phyloP scores from a whole-genome alignment of 2,888 invertebrate species.

The Scaptodrosophila latifasciaeformis region DNA sequence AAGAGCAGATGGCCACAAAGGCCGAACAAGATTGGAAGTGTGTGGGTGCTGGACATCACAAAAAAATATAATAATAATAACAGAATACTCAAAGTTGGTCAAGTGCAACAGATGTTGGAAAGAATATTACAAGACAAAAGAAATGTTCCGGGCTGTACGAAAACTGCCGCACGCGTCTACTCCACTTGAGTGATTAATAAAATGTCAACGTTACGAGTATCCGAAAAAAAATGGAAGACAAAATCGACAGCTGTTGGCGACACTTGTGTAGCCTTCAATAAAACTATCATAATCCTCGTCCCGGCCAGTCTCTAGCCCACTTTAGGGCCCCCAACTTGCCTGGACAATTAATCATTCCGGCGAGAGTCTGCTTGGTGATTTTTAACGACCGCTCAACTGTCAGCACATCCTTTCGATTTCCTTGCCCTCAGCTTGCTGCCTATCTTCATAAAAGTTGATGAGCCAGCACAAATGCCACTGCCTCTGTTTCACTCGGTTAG shows the following conservation, averaged over 20 bases:
- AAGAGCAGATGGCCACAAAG: slow-evolving; percentile 24
- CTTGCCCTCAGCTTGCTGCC: slow-evolving; percentile 36
- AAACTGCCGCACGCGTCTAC: slow-evolving; percentile 7
- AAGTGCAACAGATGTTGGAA: slow-evolving; percentile 37
- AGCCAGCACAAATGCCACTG: slow-evolving; percentile 2
- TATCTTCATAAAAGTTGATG: slow-evolving; percentile 41
- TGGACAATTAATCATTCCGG: slow-evolving; percentile 65
- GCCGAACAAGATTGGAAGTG: too few species aligned
- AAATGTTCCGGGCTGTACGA: not conserved
- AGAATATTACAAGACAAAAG: slow-evolving; percentile 46
- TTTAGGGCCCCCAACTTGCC: not conserved
- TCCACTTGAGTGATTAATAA: slow-evolving; percentile 18
- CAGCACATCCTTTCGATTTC: slow-evolving; percentile 21
- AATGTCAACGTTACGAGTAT: slow-evolving; percentile 21
- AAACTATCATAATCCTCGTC: too few species aligned
- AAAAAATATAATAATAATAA: too few species aligned
- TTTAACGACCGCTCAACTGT: slow-evolving; percentile 67
- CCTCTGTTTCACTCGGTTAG: slow-evolving; percentile 36
- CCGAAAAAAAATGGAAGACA: too few species aligned
- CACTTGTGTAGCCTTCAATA: not conserved
- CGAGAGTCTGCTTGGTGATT: slow-evolving; percentile 56
- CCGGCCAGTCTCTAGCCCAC: too few species aligned
- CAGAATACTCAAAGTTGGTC: too few species aligned
- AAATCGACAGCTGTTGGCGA: not conserved
- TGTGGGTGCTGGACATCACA: too few species aligned